Evolutionary conservation across 2,113 vertebrate species (phyloP).

Genomic region (Sinocyclocheilus anophthalmus): DNA sequence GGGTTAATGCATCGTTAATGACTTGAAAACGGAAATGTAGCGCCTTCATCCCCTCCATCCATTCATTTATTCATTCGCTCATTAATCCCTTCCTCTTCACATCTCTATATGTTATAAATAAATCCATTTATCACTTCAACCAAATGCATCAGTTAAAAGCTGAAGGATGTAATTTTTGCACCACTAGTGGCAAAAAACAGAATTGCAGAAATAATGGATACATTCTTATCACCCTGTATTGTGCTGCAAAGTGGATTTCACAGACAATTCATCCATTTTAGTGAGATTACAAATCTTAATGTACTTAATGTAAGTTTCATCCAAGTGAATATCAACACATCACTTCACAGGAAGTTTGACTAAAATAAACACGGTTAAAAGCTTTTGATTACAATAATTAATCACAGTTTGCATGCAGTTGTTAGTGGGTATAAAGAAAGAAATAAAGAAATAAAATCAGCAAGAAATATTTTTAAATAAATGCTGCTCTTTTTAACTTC

Average conservation of each 20-base stretch:
- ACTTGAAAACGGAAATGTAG: conserved; percentile 39
- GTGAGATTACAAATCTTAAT: background rate
- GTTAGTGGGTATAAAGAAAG: background rate
- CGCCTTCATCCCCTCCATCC: conserved; percentile 16
- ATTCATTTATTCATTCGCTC: conserved; percentile 31
- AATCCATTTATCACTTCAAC: conserved; percentile 31
- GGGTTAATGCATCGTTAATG: conserved; percentile 43
- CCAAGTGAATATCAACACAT: background rate
- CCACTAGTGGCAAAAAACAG: background rate
- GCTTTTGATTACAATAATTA: background rate
- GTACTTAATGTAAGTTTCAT: background rate
- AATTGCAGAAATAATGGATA: background rate
- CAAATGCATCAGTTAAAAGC: conserved; percentile 20
- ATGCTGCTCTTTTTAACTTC: background rate
- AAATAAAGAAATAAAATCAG: too few species aligned
- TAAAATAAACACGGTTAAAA: background rate
- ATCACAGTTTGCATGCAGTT: background rate
- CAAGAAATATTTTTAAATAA: too few species aligned
- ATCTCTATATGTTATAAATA: conserved; percentile 23
- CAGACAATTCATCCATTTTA: background rate
- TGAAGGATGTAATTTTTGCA: background rate
- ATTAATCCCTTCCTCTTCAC: conserved; percentile 24
- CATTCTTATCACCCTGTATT: background rate
- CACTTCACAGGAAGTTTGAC: background rate
- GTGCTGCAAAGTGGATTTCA: background rate